These are phyloP conservation scores for Nixonia krombeini DNA, from an alignment of 1,140 invertebrate species.

Conservation along the genomic window DNA sequence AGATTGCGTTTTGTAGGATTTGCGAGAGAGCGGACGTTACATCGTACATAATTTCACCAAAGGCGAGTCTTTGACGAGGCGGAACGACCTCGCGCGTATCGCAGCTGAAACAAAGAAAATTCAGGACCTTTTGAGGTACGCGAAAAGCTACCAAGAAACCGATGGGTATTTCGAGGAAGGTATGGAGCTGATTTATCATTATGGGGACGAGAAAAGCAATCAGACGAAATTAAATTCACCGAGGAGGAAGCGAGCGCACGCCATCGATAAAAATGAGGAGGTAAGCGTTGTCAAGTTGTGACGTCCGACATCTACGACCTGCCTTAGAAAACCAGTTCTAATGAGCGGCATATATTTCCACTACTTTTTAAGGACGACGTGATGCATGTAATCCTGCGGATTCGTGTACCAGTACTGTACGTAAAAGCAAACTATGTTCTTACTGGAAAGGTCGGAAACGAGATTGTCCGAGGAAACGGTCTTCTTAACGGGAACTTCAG, in stretches of 20 bases:
- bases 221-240: constrained; percentile 23
- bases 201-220: constrained; percentile 48
- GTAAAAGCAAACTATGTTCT: constrained; percentile 62
- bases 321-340: constrained; percentile 25
- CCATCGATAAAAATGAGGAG: constrained; percentile 46
- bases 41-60: constrained; percentile 65
- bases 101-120: constrained; percentile 55
- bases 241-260: constrained; percentile 61
- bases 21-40: constrained; percentile 54
- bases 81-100: constrained; percentile 56
- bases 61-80: constrained; percentile 59
- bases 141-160: constrained; percentile 60
- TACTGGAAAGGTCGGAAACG: constrained; percentile 60
- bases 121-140: constrained; percentile 62
- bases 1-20: constrained; percentile 55
- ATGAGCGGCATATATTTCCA: constrained; percentile 29
- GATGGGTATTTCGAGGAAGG: constrained; percentile 68
- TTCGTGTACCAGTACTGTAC: constrained; percentile 59
- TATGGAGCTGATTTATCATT: constrained; percentile 67
- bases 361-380: constrained; percentile 60
- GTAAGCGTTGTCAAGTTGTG: constrained; percentile 34
- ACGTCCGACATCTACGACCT: constrained; percentile 15
- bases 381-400: constrained; percentile 64
- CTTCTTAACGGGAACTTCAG: constrained; percentile 62
- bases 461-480: constrained; percentile 61